Evolutionary conservation across 2,888 invertebrate genomes (phyloP).

Genomic region (Sthenelais limicola): DNA sequence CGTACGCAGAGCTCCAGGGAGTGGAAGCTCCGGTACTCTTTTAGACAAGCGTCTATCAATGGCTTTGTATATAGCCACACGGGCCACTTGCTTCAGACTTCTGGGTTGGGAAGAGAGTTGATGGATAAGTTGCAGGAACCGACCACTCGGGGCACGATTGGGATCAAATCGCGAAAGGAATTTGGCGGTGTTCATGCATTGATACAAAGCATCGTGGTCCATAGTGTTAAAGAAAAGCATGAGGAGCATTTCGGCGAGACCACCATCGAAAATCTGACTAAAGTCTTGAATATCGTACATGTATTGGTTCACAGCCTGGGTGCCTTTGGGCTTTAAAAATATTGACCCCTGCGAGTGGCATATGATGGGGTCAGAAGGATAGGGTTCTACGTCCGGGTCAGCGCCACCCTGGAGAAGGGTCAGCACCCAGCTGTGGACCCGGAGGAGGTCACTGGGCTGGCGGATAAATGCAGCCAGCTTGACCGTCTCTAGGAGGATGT

Average conservation of each 20-base stretch:
- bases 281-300: constrained; percentile 81
- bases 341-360: constrained; percentile 75
- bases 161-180: constrained; percentile 76
- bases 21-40: constrained; percentile 79
- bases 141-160: constrained; percentile 71
- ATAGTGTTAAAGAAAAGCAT: constrained; percentile 75
- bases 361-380: constrained; percentile 74
- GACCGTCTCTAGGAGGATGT: constrained; percentile 80
- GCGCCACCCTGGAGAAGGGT: constrained; percentile 84
- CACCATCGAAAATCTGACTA: constrained; percentile 75
- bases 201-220: constrained; percentile 80
- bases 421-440: constrained; percentile 80
- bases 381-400: constrained; percentile 80
- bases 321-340: constrained; percentile 74
- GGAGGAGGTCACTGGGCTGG: constrained; percentile 79
- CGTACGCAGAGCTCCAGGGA: constrained; percentile 80
- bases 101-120: constrained; percentile 80
- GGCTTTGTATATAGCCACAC: constrained; percentile 81
- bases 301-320: constrained; percentile 77
- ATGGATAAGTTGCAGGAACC: constrained; percentile 75
- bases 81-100: constrained; percentile 81
- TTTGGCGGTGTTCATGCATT: constrained; percentile 80
- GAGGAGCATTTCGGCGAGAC: constrained; percentile 78
- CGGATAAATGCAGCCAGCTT: constrained; percentile 79
- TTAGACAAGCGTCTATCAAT: constrained; percentile 79